Conservation (phyloP, 2,797 vertebrate genomes). For the Phaenicophaeus curvirostris region DNA sequence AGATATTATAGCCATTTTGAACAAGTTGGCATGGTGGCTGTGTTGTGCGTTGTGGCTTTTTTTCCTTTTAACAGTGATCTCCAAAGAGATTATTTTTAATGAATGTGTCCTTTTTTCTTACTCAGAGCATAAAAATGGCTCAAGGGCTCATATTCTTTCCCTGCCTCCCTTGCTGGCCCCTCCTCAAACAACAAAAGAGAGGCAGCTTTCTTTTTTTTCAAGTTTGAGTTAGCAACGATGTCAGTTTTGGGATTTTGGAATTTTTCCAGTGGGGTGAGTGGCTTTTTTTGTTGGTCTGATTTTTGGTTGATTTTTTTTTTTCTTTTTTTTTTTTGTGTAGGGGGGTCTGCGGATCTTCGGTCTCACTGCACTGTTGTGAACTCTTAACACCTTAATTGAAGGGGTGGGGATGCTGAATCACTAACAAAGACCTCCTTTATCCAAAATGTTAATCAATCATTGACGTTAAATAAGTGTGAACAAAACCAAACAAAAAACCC, state of each 20-base stretch:
- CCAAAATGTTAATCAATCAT: constrained; percentile 73
- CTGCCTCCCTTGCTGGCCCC: constrained; percentile 42
- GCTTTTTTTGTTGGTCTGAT: background rate
- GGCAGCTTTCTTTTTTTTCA: constrained; percentile 41
- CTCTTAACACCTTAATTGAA: constrained; percentile 74
- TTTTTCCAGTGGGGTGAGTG: background rate
- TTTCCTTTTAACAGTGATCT: background rate
- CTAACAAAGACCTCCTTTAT: constrained; percentile 70
- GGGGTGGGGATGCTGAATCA: constrained; percentile 66
- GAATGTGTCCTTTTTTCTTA: constrained; percentile 53
- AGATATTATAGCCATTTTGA: background rate
- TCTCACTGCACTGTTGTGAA: constrained; percentile 64
- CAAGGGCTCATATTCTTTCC: constrained; percentile 54
- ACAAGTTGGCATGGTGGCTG: background rate
- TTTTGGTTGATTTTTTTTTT: background rate
- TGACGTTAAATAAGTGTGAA: constrained; percentile 72
- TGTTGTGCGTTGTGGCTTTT: background rate
- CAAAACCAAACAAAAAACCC: constrained; percentile 55
- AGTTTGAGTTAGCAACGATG: constrained; percentile 15
- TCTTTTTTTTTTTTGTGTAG: background rate
- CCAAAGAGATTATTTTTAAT: constrained; percentile 53
- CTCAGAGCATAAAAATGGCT: constrained; percentile 38
- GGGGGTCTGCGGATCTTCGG: constrained; percentile 4
- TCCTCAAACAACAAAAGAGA: constrained; percentile 67
- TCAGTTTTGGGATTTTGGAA: constrained; percentile 26